phyloP scores from a whole-genome alignment of 1,140 invertebrate species.

The Luehdorfia chinensis region DNA sequence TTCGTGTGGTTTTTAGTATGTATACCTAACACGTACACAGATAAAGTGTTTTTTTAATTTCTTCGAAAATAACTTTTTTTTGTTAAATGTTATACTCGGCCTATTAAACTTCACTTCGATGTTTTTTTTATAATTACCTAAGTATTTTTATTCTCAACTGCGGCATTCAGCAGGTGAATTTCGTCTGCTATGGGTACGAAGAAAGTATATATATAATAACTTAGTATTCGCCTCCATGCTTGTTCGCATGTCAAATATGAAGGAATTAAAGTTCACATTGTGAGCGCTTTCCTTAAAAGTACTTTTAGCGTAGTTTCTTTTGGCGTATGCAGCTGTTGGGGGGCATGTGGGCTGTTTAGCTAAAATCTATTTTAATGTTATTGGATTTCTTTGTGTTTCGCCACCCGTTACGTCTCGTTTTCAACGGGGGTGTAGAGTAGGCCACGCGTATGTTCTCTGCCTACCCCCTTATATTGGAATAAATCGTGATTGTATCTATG shows the following conservation, averaged over 20 bases:
- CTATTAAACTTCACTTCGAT: background rate
- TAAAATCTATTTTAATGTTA: constrained; percentile 10
- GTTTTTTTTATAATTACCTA: background rate
- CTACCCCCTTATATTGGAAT: too few species aligned
- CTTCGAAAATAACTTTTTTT: background rate
- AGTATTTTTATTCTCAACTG: background rate
- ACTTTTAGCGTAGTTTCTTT: background rate
- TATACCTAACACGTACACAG: too few species aligned
- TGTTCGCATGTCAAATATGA: constrained; percentile 4
- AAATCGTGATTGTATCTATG: too few species aligned
- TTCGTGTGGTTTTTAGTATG: too few species aligned
- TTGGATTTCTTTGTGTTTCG: too few species aligned
- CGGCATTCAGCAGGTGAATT: constrained; percentile 5
- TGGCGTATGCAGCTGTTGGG: constrained; percentile 8
- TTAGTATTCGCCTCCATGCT: constrained; percentile 2
- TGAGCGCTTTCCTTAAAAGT: constrained; percentile 11
- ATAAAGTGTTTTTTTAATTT: too few species aligned
- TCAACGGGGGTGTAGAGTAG: too few species aligned
- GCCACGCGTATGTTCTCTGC: too few species aligned
- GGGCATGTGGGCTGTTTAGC: background rate
- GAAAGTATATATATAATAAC: constrained; percentile 6
- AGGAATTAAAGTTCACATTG: constrained; percentile 7
- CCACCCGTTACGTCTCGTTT: too few species aligned
- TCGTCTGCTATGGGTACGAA: background rate
- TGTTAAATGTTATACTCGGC: background rate